phyloP scores from a whole-genome alignment of 2,888 invertebrate species.

The Alviniconcha strummeri region DNA sequence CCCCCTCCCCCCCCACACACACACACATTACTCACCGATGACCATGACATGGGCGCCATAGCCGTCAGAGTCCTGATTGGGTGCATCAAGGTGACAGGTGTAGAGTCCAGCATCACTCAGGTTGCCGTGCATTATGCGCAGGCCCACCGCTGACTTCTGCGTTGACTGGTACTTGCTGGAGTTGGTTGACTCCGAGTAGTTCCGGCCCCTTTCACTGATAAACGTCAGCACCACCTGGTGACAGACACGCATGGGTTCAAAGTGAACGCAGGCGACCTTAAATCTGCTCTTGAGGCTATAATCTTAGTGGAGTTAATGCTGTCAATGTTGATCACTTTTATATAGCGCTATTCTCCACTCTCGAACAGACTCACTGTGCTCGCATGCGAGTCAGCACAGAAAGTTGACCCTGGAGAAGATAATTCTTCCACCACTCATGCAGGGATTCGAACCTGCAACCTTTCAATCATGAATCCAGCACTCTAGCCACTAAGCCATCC shows the following conservation, averaged over 20 bases:
- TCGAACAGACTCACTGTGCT: too few species aligned
- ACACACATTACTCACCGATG: slow-evolving; percentile 25
- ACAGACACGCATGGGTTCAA: background rate
- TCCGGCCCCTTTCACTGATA: slow-evolving; percentile 30
- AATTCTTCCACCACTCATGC: too few species aligned
- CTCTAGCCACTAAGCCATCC: too few species aligned
- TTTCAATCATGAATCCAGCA: too few species aligned
- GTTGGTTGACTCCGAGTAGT: slow-evolving; percentile 28
- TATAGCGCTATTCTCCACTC: too few species aligned
- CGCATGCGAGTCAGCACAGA: too few species aligned
- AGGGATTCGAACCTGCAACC: too few species aligned
- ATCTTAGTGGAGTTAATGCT: background rate
- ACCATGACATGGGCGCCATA: slow-evolving; percentile 38
- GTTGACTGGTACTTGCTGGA: slow-evolving; percentile 35
- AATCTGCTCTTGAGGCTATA: background rate
- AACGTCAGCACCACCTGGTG: slow-evolving; percentile 29
- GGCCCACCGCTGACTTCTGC: slow-evolving; percentile 27
- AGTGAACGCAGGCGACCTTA: background rate
- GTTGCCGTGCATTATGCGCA: slow-evolving; percentile 27
- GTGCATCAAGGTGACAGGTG: slow-evolving; percentile 35
- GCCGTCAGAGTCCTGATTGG: slow-evolving; percentile 2
- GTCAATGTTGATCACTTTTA: background rate
- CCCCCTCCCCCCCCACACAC: background rate
- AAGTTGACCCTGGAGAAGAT: too few species aligned
- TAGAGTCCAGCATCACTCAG: slow-evolving; percentile 39